phyloP scores from a whole-genome alignment of 2,888 invertebrate genomes.

The Ophion obscuratus region DNA sequence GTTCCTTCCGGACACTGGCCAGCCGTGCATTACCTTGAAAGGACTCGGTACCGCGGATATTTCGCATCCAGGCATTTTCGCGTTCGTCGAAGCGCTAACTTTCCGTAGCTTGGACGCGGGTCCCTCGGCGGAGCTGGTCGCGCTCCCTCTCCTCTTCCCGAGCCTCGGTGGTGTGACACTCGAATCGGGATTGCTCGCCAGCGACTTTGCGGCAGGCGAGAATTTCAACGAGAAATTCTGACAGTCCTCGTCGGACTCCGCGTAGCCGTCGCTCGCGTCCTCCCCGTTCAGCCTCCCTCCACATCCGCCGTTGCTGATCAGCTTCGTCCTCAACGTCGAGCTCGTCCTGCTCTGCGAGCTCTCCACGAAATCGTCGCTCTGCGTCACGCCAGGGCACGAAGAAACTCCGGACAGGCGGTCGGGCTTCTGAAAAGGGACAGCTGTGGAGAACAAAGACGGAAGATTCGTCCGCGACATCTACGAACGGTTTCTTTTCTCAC shows the following conservation, averaged over 20 bases:
- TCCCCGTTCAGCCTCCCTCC: background rate
- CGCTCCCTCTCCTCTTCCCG: conserved; percentile 5
- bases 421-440: conserved; percentile 18
- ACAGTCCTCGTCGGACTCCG: conserved; percentile 20
- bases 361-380: conserved; percentile 44
- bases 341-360: conserved; percentile 34
- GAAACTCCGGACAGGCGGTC: background rate
- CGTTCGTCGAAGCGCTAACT: background rate
- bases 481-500: background rate
- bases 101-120: background rate
- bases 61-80: background rate
- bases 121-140: background rate
- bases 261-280: background rate
- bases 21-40: background rate
- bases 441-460: background rate
- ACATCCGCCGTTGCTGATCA: background rate
- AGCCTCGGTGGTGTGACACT: background rate
- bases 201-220: conserved; percentile 12
- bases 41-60: background rate
- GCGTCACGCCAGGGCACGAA: background rate
- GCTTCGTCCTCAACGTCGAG: conserved; percentile 37
- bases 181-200: background rate
- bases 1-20: no score
- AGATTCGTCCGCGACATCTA: background rate
- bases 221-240: conserved; percentile 20